phyloP scores from a whole-genome alignment of 2,888 invertebrate genomes.

The Chloroclysta siterata region DNA sequence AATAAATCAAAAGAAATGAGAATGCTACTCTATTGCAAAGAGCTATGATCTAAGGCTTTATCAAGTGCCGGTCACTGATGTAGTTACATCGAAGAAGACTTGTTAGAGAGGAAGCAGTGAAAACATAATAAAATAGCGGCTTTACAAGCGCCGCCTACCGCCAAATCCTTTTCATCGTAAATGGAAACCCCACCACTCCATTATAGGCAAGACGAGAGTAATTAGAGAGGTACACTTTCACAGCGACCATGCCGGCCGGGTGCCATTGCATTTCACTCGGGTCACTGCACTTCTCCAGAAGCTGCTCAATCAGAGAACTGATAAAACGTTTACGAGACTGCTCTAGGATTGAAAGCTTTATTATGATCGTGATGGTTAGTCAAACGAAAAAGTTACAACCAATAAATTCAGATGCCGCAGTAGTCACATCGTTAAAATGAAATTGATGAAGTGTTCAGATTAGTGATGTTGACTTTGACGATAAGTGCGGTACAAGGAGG shows the following conservation, averaged over 20 bases:
- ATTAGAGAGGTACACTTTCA: conserved; percentile 78
- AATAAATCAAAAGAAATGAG: background rate
- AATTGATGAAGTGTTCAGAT: conserved; percentile 31
- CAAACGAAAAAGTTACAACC: conserved; percentile 11
- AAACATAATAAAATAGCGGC: conserved; percentile 38
- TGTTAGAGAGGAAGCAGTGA: conserved; percentile 15
- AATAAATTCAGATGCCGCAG: conserved; percentile 21
- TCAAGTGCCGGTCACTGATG: background rate
- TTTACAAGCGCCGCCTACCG: conserved; percentile 32
- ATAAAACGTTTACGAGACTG: conserved; percentile 20
- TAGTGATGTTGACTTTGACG: conserved; percentile 35
- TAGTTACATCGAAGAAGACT: background rate
- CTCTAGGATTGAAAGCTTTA: conserved; percentile 10
- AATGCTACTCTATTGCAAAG: too few relatives aligned
- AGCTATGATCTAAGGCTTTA: too few relatives aligned
- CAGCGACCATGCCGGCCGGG: conserved; percentile 52
- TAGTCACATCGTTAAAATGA: conserved; percentile 26
- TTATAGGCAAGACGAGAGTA: conserved; percentile 58
- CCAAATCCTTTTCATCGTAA: conserved; percentile 34
- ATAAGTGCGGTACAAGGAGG: conserved; percentile 41
- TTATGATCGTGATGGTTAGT: conserved; percentile 12
- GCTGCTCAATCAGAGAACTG: conserved; percentile 13
- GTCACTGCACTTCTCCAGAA: conserved; percentile 65
- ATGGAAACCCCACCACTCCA: conserved; percentile 38
- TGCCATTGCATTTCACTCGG: conserved; percentile 70